Conservation (phyloP, 2,888 invertebrate genomes). For the Lucinisca nassula region DNA sequence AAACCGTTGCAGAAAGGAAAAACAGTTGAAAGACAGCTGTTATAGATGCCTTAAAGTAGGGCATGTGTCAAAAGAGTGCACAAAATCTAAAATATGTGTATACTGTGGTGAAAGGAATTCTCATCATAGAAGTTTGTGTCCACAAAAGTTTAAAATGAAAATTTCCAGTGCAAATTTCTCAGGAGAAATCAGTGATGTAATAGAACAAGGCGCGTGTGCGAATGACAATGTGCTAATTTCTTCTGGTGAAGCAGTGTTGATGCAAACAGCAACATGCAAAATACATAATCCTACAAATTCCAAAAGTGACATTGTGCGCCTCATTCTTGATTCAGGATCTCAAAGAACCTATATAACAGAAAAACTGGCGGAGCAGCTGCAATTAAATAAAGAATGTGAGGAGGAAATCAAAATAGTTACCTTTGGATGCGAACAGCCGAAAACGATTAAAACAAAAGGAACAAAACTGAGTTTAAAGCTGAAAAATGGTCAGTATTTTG, state of each 20-base stretch:
- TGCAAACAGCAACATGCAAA: constrained; percentile 33
- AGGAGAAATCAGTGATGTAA: no score
- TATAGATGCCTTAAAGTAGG: background rate
- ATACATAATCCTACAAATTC: background rate
- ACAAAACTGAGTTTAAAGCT: background rate
- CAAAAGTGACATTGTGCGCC: background rate
- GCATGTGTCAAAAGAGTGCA: background rate
- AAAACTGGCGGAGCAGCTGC: constrained; percentile 14
- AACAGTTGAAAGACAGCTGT: no score
- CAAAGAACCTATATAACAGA: constrained; percentile 35
- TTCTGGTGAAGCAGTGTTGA: constrained; percentile 4
- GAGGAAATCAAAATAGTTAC: constrained; percentile 21
- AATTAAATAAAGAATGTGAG: background rate
- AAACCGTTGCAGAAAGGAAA: no score
- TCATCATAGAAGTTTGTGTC: no score
- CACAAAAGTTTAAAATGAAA: no score
- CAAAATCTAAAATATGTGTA: background rate
- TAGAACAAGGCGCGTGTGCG: background rate
- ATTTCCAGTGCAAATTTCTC: no score
- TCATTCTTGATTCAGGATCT: constrained; percentile 30
- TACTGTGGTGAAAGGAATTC: background rate
- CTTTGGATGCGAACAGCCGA: constrained; percentile 34
- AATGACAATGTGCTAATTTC: constrained; percentile 30
- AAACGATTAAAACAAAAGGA: constrained; percentile 13
- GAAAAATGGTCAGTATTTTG: background rate